A percentile compares a stretch with the other conserved stretches of the same genome.
Evolutionary conservation across 2,797 vertebrate genomes (phyloP).

Genomic region (Myotis daubentonii): DNA sequence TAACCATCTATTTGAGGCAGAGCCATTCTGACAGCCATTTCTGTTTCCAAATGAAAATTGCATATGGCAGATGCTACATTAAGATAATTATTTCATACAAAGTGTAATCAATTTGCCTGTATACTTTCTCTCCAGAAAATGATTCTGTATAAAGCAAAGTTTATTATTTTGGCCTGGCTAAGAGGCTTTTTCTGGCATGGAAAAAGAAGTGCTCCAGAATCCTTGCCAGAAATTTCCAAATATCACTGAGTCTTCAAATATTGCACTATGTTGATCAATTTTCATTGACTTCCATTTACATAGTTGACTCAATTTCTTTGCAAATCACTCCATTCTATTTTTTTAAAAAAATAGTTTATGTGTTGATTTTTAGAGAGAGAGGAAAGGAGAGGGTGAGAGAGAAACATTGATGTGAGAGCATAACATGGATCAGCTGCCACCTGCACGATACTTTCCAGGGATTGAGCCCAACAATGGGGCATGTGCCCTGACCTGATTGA

Average conservation of each 20-base stretch:
- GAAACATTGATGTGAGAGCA: neutral
- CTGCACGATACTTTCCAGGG: neutral
- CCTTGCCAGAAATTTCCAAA: slow-evolving; percentile 55
- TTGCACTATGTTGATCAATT: neutral
- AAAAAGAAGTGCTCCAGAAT: slow-evolving; percentile 55
- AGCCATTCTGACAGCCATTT: slow-evolving; percentile 33
- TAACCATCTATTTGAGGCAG: neutral
- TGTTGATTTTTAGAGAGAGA: neutral
- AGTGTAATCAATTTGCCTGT: slow-evolving; percentile 62
- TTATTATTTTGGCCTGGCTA: slow-evolving; percentile 37
- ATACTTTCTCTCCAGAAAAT: slow-evolving; percentile 65
- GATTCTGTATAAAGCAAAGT: slow-evolving; percentile 50
- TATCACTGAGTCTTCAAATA: slow-evolving; percentile 54
- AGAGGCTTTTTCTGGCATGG: slow-evolving; percentile 10
- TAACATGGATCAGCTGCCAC: neutral
- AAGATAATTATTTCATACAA: slow-evolving; percentile 71
- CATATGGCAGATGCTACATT: slow-evolving; percentile 62
- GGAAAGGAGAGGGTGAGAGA: neutral
- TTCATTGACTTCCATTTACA: slow-evolving; percentile 30
- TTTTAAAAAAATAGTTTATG: neutral
- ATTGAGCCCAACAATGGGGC: neutral
- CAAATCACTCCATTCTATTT: neutral
- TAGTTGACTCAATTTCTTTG: neutral
- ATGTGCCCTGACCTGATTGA: neutral
- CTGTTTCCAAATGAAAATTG: slow-evolving; percentile 50